A percentile compares a stretch with the other conserved stretches of the same genome.
These are phyloP conservation scores for Ibidorhyncha struthersii DNA, from an alignment of 2,113 vertebrate genomes.

Conservation along the genomic window DNA sequence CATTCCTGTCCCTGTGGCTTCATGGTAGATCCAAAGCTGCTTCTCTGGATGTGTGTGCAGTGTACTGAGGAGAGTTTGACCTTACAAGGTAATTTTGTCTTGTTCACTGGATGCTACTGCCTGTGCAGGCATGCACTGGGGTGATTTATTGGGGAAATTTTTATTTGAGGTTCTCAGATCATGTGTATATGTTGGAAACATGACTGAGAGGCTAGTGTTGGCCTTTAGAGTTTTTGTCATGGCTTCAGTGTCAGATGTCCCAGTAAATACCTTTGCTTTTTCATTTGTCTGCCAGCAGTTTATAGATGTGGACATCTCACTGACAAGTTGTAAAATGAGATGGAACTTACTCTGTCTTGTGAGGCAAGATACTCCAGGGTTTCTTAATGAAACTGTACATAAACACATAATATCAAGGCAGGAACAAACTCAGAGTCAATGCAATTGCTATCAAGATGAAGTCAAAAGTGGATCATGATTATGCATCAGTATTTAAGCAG, in stretches of 20 bases:
- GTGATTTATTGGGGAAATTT: neutral
- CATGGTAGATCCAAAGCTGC: neutral
- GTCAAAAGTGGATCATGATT: neutral
- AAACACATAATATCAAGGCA: neutral
- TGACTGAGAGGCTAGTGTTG: neutral
- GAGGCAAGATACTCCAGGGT: neutral
- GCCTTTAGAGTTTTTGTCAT: neutral
- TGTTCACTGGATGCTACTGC: neutral
- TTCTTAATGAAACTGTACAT: neutral
- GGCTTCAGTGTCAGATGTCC: neutral
- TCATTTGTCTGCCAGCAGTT: neutral
- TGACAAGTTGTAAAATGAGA: neutral
- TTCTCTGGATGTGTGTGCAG: accelerated
- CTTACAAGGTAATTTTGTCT: neutral
- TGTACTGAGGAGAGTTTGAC: neutral
- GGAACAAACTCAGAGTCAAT: neutral
- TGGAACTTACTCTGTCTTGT: neutral
- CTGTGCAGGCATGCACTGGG: neutral
- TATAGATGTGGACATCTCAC: neutral
- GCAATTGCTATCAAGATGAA: neutral
- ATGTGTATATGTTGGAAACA: neutral
- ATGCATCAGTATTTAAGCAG: neutral
- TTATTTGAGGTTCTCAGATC: neutral
- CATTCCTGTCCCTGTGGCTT: neutral
- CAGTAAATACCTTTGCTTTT: neutral